Evolutionary conservation across 2,888 invertebrate genomes (phyloP), one percentile per base, ranked within the genome.

Genomic region (Trissolcus japonicus): DNA sequence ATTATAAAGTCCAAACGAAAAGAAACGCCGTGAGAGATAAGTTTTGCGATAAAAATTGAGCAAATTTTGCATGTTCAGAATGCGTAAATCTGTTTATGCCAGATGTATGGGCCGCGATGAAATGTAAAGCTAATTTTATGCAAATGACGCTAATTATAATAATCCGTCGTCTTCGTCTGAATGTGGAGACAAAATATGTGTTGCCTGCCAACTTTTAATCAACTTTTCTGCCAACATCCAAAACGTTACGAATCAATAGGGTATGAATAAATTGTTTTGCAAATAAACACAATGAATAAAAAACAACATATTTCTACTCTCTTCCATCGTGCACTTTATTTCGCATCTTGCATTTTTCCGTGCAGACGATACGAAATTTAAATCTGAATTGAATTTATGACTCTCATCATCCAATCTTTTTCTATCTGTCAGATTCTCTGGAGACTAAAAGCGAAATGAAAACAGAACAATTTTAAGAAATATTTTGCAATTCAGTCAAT

Each of bases 351-450:
- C 46, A 46, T 63, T 71, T 65, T 62, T 65, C 59, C 40, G 21
- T 54, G 48, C 59, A 53, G 17, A 35, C 48, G 19, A 73, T 73
- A 61, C 35, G 54, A 60, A 59, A 73, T 66, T 73, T 61, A 66
- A 66, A 73, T 65, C 55, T 60, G 73, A 73, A 74, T 67, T 67
- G 66, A 66, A 74, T 74, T 74, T 74, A 74, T 67, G 73, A 67
- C 61, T 67, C 66, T 66, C 67, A 74, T 67, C 61, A 61, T 74
- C 67, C 66, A 67, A 74, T 74, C 57, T 74, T 62, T 56, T 62
- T 51, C 51, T 50, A 51, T 54, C 59, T 62, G 73, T 56, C 67
- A 61, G 61, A 51, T 29, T 61, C 41, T 16, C 25, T 13, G 51
- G 48, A 51, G 41, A 74, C 67, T 56, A 41, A 56, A 56, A 60